Percentiles rank a stretch among this genome's conserved stretches.
Conservation (phyloP, 2,888 invertebrate species). For the Acanthosepion lycidas region DNA sequence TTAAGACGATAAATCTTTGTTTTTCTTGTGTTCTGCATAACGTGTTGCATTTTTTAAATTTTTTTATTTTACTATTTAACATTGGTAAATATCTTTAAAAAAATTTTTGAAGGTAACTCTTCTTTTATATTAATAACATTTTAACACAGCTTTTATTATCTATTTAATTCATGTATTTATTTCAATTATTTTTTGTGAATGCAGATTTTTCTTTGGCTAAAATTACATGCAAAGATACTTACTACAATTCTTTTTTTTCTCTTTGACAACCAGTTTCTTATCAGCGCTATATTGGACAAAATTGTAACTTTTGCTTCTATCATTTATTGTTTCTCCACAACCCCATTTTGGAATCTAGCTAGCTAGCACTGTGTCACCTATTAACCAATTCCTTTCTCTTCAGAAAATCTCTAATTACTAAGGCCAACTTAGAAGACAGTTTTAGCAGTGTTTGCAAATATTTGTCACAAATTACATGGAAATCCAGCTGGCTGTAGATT, state of each 20-base stretch:
- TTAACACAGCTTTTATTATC: no score
- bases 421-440: background rate
- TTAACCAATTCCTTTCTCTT: background rate
- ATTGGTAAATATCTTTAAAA: no score
- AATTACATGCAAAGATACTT: no score
- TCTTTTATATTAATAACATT: no score
- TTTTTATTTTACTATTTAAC: no score
- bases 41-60: no score
- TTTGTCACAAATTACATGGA: conserved; percentile 33
- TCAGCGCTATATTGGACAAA: background rate
- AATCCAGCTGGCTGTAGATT: conserved; percentile 16
- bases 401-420: background rate
- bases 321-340: background rate
- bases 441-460: background rate
- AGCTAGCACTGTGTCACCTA: background rate
- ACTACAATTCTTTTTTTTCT: background rate
- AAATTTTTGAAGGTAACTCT: no score
- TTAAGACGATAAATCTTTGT: no score
- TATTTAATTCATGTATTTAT: no score
- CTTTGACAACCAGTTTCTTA: background rate
- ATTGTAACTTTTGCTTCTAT: background rate
- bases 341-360: background rate
- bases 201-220: no score
- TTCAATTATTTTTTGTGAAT: no score
- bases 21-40: no score